Evolutionary conservation across 2,113 vertebrate genomes (phyloP).

Genomic region (Melospiza melodia): DNA sequence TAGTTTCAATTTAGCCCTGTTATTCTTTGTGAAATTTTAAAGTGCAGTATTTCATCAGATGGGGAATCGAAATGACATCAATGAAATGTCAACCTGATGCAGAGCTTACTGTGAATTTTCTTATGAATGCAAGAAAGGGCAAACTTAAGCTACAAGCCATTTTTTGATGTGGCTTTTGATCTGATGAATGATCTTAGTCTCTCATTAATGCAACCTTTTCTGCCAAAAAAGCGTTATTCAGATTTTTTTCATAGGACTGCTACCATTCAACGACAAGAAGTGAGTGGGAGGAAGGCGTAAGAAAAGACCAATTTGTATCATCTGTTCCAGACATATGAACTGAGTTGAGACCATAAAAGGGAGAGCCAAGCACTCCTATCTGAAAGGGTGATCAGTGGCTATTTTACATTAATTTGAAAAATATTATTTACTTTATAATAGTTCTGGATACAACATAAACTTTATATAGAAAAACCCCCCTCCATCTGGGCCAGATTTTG

Average conservation of each 20-base stretch:
- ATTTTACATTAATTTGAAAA: not conserved
- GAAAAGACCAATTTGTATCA: not conserved
- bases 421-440: not conserved
- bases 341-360: not conserved
- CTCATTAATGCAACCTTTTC: not conserved
- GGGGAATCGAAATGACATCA: not conserved
- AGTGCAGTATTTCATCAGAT: not conserved
- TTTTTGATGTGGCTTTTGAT: not conserved
- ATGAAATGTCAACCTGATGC: not conserved
- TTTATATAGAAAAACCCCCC: not conserved
- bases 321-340: not conserved
- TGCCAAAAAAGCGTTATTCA: not conserved
- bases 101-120: not conserved
- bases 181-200: not conserved
- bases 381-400: not conserved
- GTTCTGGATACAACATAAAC: not conserved
- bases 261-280: not conserved
- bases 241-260: not conserved
- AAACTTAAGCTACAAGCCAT: not conserved
- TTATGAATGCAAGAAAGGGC: not conserved
- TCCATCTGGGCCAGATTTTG: not conserved
- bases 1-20: not conserved
- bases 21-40: not conserved
- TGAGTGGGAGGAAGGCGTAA: not conserved
- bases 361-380: not conserved